Conservation (phyloP, 2,797 vertebrate species). For the Phylloscopus collybita region DNA sequence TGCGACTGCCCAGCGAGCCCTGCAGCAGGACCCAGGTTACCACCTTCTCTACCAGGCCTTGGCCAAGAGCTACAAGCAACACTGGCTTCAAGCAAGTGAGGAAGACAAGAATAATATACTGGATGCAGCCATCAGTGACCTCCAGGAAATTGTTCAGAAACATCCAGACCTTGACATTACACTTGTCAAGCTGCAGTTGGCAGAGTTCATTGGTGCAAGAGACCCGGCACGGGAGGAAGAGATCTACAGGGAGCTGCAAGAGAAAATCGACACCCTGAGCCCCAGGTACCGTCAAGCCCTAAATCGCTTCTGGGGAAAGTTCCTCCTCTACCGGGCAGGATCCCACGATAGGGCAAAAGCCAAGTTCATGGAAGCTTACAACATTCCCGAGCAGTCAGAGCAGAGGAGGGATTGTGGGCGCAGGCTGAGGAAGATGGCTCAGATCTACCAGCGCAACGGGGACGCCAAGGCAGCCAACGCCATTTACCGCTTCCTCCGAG, state of each 20-base stretch:
- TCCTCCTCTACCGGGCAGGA: not conserved
- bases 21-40: not conserved
- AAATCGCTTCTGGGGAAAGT: not conserved
- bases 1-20: not conserved
- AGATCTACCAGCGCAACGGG: rapidly evolving
- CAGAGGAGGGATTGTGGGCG: rapidly evolving
- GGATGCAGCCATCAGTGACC: not conserved
- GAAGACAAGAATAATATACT: rapidly evolving
- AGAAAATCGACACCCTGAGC: not conserved
- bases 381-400: rapidly evolving
- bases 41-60: not conserved
- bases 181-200: not conserved
- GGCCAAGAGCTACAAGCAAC: not conserved
- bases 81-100: rapidly evolving
- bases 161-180: not conserved
- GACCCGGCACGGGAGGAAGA: rapidly evolving
- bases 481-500: rapidly evolving
- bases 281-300: not conserved
- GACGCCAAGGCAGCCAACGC: rapidly evolving
- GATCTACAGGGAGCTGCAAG: not conserved
- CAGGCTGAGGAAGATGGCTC: not conserved
- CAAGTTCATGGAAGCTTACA: not conserved
- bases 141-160: not conserved
- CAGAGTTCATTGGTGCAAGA: not conserved
- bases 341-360: rapidly evolving